These are phyloP conservation scores for Heliothis subflexa DNA, from an alignment of 1,140 invertebrate species.

Conservation along the genomic window DNA sequence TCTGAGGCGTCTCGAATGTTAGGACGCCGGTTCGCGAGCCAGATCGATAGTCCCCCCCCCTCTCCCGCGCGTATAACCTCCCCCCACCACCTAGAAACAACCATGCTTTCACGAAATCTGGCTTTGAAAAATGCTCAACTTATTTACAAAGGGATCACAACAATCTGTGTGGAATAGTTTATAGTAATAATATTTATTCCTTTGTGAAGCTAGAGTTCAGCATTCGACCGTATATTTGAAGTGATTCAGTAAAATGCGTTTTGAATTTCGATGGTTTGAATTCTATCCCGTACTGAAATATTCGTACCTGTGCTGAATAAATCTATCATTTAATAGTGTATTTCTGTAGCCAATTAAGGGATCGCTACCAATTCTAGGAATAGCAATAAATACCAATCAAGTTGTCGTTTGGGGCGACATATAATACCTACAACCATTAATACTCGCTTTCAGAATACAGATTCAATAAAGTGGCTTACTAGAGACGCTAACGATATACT, in stretches of 20 bases:
- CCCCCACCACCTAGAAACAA: conserved; percentile 33
- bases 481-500: conserved; percentile 8
- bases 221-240: conserved; percentile 10
- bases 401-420: conserved; percentile 23
- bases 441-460: conserved; percentile 35
- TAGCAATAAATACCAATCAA: conserved; percentile 29
- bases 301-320: not conserved
- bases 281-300: not conserved
- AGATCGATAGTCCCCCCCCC: conserved; percentile 57
- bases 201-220: not conserved
- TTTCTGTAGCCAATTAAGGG: conserved; percentile 20
- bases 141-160: conserved; percentile 24
- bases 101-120: conserved; percentile 40
- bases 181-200: not conserved
- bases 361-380: not conserved
- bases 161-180: conserved; percentile 30
- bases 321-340: conserved; percentile 12
- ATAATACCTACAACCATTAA: conserved; percentile 25
- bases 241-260: not conserved
- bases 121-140: conserved; percentile 23
- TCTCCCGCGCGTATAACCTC: conserved; percentile 4
- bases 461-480: conserved; percentile 24
- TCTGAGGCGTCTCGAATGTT: conserved; percentile 56
- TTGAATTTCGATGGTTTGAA: not conserved
- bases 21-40: conserved; percentile 50